Base-by-base conservation (phyloP, 1,140 invertebrate genomes). In the Antheraea mylitta region DNA sequence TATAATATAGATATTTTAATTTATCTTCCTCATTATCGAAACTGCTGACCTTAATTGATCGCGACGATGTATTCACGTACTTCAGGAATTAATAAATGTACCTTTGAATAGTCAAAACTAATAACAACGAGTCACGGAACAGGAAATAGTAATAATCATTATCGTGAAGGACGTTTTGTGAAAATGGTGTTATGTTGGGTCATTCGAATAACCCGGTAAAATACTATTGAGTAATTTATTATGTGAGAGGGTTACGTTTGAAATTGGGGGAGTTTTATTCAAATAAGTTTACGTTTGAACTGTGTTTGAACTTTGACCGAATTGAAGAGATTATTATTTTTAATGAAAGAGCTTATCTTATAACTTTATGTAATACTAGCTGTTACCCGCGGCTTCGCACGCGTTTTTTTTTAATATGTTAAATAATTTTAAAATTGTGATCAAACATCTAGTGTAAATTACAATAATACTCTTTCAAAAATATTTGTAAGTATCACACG, bases 81-180 rank as follows among this genome's bases (percentile, higher is more conserved):
- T 6, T 0, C 13, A 16, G 10, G 38, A 42, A 42, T 53, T 53
- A 53, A 53, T 53, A 53, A 42, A 42, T n/a, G 45, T 53, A 53
- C 16, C 11, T 69, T 71, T 63, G 30, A 67, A 65, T 48, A 64
- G 45, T 70, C 59, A 30, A 67, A 73, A 67, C 71, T 71, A 74
- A 74, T 71, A 71, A 71, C 69, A 19, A 48, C 19, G 53, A 69
- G 69, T 71, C 73, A 71, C 63, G 69, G 63, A 68, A 71, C 36
- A 45, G 67, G 70, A 66, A 74, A 71, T 62, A 22, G 69, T 66
- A 58, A 22, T 64, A 71, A 59, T 74, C 69, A 74, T 71, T 74
- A 68, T 60, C 60, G 53, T 63, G 42, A 60, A 74, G 62, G 59
- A 64, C 68, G 61, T 37, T 63, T 7, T 36, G 30, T 37, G 19